These are phyloP conservation scores for Pyrrhosoma nymphula DNA, from an alignment of 2,888 invertebrate species.

Conservation along the genomic window DNA sequence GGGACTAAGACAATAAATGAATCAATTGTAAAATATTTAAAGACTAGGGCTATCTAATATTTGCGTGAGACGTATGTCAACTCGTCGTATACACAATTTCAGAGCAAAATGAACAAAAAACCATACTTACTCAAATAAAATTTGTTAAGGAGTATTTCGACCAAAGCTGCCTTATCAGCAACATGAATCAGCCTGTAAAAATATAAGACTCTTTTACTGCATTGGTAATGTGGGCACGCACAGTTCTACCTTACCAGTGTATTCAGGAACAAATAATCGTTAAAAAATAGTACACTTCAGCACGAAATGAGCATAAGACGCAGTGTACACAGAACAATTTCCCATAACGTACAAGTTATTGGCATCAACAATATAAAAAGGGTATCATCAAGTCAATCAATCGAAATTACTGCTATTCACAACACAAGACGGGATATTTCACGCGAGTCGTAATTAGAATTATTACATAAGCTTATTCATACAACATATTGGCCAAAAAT, in stretches of 20 bases:
- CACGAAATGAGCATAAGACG: too few relatives aligned
- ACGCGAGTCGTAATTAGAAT: neutral
- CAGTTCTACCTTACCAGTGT: neutral
- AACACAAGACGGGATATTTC: neutral
- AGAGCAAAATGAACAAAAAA: too few relatives aligned
- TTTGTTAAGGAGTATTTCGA: conserved; percentile 34
- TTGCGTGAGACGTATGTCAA: too few relatives aligned
- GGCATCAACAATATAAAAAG: neutral
- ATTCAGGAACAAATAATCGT: neutral
- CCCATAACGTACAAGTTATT: neutral
- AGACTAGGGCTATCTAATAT: too few relatives aligned
- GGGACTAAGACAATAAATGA: too few relatives aligned
- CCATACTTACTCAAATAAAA: conserved; percentile 50
- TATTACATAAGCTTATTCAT: neutral
- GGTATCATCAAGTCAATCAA: neutral
- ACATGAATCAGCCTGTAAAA: conserved; percentile 47
- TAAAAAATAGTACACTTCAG: too few relatives aligned
- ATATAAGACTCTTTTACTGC: neutral
- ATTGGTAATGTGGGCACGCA: neutral
- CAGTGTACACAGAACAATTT: neutral
- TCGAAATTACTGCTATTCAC: neutral
- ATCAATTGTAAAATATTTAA: too few relatives aligned
- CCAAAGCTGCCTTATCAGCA: conserved; percentile 63
- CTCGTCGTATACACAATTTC: too few relatives aligned
- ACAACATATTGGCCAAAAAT: neutral